These are phyloP conservation scores for Anguilla megastoma DNA, from an alignment of 2,797 vertebrate species.

Conservation along the genomic window DNA sequence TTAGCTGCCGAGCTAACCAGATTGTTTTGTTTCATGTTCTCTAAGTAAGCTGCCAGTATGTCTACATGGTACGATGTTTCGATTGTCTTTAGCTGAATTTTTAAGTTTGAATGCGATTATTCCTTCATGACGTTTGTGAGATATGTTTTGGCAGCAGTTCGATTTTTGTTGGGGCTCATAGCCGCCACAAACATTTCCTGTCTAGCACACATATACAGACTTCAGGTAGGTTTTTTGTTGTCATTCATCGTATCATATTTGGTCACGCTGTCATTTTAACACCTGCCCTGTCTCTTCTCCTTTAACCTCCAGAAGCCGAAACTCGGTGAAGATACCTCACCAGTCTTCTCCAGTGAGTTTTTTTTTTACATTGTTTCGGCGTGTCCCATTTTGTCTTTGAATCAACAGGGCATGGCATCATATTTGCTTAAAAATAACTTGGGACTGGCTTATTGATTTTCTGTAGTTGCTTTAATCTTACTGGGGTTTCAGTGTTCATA, in stretches of 20 bases:
- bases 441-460: background rate
- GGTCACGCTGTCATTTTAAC: slow-evolving; percentile 12
- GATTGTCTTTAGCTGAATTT: background rate
- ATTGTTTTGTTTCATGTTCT: background rate
- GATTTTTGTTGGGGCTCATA: background rate
- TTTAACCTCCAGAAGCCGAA: slow-evolving; percentile 59
- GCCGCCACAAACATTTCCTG: background rate
- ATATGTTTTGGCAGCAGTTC: background rate
- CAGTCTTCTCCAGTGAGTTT: slow-evolving; percentile 72
- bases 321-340: slow-evolving; percentile 66
- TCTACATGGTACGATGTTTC: background rate
- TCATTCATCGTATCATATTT: background rate
- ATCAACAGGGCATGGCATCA: background rate
- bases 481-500: background rate
- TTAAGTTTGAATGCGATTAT: background rate
- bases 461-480: background rate
- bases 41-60: background rate
- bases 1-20: background rate
- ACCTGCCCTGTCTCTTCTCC: slow-evolving; percentile 5
- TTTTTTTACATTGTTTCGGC: slow-evolving; percentile 45
- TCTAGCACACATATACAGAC: background rate
- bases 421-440: background rate
- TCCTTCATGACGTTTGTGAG: background rate
- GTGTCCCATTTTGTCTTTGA: background rate
- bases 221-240: background rate